A percentile compares a stretch with the other conserved stretches of the same genome.
Evolutionary conservation across 1,140 invertebrate species (phyloP).

Genomic region (Steinernema feltiae): DNA sequence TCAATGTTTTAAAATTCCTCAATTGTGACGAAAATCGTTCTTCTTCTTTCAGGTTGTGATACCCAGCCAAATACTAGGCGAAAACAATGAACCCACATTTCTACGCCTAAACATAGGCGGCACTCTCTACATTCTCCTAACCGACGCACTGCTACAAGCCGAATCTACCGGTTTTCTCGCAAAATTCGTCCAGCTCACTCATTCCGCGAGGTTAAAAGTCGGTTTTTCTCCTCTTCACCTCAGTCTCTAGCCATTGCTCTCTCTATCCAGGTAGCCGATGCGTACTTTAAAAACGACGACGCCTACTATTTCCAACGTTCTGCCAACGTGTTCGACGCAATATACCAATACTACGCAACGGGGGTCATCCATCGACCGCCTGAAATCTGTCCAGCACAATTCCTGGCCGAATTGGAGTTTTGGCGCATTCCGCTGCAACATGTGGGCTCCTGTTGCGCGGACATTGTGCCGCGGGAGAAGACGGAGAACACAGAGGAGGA

Average conservation of each 20-base stretch:
- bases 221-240: background rate
- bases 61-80: conserved; percentile 10
- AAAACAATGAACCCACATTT: conserved; percentile 29
- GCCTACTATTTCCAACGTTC: conserved; percentile 55
- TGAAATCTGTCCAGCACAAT: conserved; percentile 54
- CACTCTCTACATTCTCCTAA: conserved; percentile 41
- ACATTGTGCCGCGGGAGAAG: conserved; percentile 44
- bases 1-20: background rate
- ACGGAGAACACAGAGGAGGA: conserved; percentile 47
- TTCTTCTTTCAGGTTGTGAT: conserved; percentile 38
- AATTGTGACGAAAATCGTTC: conserved; percentile 19
- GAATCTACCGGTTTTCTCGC: conserved; percentile 48
- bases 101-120: conserved; percentile 54
- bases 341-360: conserved; percentile 55
- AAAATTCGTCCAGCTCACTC: conserved; percentile 53
- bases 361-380: conserved; percentile 54
- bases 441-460: conserved; percentile 55
- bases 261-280: conserved; percentile 48
- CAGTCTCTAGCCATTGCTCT: no score
- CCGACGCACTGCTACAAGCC: conserved; percentile 48
- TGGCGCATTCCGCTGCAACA: conserved; percentile 50
- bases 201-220: conserved; percentile 45
- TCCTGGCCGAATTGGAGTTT: conserved; percentile 53
- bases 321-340: conserved; percentile 46
- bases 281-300: conserved; percentile 43